A percentile compares a stretch with the other conserved stretches of the same genome.
phyloP scores from a whole-genome alignment of 2,113 vertebrate species.

The Microtus montanus region DNA sequence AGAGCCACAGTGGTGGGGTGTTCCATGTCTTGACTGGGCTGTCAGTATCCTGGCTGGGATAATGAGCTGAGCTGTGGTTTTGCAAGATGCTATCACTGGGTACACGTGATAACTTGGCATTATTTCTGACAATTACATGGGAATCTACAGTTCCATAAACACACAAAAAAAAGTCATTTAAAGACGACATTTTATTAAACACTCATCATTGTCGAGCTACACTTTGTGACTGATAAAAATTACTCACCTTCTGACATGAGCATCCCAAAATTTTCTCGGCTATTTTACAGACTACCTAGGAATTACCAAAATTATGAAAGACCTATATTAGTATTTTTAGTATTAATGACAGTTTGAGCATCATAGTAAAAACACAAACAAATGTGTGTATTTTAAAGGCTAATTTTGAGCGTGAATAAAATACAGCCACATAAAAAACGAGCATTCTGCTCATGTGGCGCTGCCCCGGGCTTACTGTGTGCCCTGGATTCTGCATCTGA shows the following conservation, averaged over 20 bases:
- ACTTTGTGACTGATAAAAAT: background rate
- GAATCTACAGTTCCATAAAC: background rate
- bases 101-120: background rate
- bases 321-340: background rate
- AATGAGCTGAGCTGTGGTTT: background rate
- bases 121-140: background rate
- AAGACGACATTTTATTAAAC: constrained; percentile 4
- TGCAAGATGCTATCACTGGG: background rate
- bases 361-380: background rate
- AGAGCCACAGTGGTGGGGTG: background rate
- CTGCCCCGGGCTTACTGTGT: background rate
- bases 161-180: background rate
- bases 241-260: background rate
- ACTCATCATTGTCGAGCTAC: background rate
- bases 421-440: background rate
- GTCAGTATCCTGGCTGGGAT: background rate
- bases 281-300: background rate
- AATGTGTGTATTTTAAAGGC: background rate
- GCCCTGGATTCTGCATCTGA: constrained; percentile 38
- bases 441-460: background rate
- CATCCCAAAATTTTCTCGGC: constrained; percentile 13
- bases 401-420: background rate
- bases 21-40: background rate
- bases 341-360: background rate
- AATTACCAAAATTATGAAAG: background rate